Evolutionary conservation across 2,797 vertebrate species (phyloP).

Genomic region (Perodicticus potto): DNA sequence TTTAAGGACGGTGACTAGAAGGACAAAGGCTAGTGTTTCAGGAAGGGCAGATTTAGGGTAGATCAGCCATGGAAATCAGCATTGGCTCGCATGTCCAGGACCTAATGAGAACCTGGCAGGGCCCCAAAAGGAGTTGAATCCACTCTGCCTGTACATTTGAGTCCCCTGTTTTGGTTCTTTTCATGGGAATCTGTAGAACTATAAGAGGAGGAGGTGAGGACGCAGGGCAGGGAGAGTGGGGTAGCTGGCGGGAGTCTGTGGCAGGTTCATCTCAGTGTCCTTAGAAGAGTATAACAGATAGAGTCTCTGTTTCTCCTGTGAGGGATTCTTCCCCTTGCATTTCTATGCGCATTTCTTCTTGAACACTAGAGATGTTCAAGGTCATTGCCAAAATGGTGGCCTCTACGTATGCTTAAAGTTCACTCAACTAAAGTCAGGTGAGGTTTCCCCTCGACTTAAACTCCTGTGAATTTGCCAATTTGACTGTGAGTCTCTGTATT

Average conservation of each 20-base stretch:
- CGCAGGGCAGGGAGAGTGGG: not conserved
- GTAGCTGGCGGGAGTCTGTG: not conserved
- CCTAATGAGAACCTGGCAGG: slow-evolving; percentile 83
- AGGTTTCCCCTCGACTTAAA: not conserved
- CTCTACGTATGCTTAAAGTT: not conserved
- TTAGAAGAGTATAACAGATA: not conserved
- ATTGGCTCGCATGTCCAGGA: slow-evolving; percentile 76
- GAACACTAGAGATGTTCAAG: not conserved
- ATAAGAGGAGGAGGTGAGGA: not conserved
- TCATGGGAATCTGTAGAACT: slow-evolving; percentile 58
- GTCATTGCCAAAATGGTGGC: not conserved
- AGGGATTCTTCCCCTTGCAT: not conserved
- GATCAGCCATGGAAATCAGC: slow-evolving; percentile 80
- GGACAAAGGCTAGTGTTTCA: slow-evolving; percentile 82
- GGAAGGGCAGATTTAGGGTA: slow-evolving; percentile 79
- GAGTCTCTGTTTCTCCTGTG: not conserved
- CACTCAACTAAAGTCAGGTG: too few species aligned
- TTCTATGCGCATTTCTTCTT: not conserved
- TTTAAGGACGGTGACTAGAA: slow-evolving; percentile 70
- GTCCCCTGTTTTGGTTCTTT: slow-evolving; percentile 36
- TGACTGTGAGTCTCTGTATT: not conserved
- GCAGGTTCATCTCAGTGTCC: not conserved
- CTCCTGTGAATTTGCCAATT: not conserved
- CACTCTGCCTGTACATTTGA: slow-evolving; percentile 65
- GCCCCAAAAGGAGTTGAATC: slow-evolving; percentile 71